A percentile compares a stretch with the other conserved stretches of the same genome.
Evolutionary conservation across 2,888 invertebrate genomes (phyloP).

Genomic region (Nemurella pictetii): DNA sequence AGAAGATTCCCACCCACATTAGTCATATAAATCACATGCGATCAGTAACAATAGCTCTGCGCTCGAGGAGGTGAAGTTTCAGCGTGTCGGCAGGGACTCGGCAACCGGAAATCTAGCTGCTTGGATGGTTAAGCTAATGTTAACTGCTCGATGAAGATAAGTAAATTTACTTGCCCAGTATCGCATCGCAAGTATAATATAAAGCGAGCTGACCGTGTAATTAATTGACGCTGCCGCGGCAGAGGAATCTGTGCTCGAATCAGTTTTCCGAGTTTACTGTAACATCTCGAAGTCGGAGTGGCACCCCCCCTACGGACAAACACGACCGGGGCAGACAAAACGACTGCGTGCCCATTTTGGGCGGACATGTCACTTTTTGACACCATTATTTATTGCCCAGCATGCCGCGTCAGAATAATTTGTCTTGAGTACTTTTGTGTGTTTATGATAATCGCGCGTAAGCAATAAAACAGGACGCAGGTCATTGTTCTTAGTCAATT

Average conservation of each 20-base stretch:
- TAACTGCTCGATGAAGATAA: not conserved
- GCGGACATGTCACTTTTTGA: not conserved
- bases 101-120: not conserved
- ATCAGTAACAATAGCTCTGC: too few relatives aligned
- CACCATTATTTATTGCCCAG: not conserved
- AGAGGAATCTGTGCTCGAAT: not conserved
- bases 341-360: not conserved
- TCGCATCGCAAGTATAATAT: too few relatives aligned
- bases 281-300: not conserved
- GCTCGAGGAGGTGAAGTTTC: not conserved
- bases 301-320: not conserved
- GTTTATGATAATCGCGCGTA: not conserved
- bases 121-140: not conserved
- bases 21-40: not conserved
- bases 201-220: too few relatives aligned
- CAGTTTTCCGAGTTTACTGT: not conserved
- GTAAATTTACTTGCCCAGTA: not conserved
- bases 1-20: not conserved
- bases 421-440: slow-evolving; percentile 11
- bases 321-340: not conserved
- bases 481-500: not conserved
- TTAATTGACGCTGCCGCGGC: not conserved
- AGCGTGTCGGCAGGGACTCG: not conserved
- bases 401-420: not conserved
- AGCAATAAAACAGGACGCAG: not conserved